These are phyloP conservation scores for Temnothorax curvispinosus DNA, from an alignment of 1,140 invertebrate species.

Conservation along the genomic window DNA sequence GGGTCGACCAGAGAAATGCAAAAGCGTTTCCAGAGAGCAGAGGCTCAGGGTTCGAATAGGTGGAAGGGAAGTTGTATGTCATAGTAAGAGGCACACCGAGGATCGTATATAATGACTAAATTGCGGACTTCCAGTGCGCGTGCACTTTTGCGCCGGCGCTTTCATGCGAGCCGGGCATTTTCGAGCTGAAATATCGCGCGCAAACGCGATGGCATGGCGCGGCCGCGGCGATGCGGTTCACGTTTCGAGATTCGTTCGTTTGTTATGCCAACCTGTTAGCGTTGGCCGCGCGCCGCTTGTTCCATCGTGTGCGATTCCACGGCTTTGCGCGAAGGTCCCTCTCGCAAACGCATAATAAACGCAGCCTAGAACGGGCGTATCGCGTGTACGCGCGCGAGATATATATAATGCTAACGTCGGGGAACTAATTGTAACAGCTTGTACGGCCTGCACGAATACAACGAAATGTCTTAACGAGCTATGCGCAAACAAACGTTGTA, in stretches of 20 bases:
- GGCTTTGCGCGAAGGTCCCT: constrained; percentile 39
- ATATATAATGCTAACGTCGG: constrained; percentile 45
- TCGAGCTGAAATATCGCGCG: constrained; percentile 48
- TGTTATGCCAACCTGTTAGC: constrained; percentile 54
- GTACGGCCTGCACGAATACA: constrained; percentile 30
- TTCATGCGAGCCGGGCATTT: constrained; percentile 50
- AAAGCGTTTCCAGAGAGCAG: constrained; percentile 47
- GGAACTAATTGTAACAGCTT: constrained; percentile 54
- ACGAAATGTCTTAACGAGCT: constrained; percentile 47
- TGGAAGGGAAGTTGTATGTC: constrained; percentile 70
- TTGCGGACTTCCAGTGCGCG: constrained; percentile 71
- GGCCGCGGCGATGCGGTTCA: constrained; percentile 15
- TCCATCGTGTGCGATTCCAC: constrained; percentile 35
- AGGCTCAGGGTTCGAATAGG: constrained; percentile 59
- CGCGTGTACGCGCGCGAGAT: constrained; percentile 33
- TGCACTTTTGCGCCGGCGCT: constrained; percentile 68
- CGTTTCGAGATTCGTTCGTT: constrained; percentile 21
- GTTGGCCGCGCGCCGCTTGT: constrained; percentile 16
- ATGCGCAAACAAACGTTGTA: not conserved
- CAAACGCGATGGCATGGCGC: not conserved
- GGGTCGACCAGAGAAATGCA: constrained; percentile 59
- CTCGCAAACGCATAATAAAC: constrained; percentile 38
- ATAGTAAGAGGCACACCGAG: constrained; percentile 52
- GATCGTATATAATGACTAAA: constrained; percentile 68
- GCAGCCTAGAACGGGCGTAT: constrained; percentile 21